Evolutionary conservation across 1,140 invertebrate species (phyloP), one percentile per base, ranked within the genome.

Genomic region (Probaryconus sp.): DNA sequence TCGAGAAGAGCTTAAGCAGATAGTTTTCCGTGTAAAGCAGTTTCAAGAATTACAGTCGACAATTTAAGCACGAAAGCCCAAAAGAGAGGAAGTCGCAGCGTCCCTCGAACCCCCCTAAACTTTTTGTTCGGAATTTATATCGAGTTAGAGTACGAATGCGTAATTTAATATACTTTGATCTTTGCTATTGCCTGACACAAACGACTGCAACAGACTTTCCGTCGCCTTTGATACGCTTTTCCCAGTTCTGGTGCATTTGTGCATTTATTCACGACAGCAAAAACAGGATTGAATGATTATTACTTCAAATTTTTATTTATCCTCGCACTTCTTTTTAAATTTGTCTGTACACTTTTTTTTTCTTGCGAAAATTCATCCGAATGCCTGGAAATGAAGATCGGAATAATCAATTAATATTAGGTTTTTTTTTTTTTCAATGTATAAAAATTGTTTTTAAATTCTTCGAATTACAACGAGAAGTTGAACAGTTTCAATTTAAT

Each of bases 151-250:
- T 9, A 30, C 6, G 37, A 20, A 55, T 42, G 26, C 37, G 17
- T 56, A 56, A 56, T 56, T 56, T 43, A 56, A 56, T 56, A 56
- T 31, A 33, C 53, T 56, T 45, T 56, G 38, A 56, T 45, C 53
- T 56, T 43, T 14, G 38, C 38, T 21, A 56, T 43, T 56, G 2
- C 13, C 10, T 2, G 13, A 4, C 10, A 35, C 28, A 45, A 43
- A 45, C 40, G 26, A 21, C 3, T 16, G 6, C 53, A 16, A n/a
- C n/a, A 5, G 30, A 43, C 30, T 50, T 24, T 13, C 1, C 30
- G 3, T 31, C 20, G 30, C 31, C 26, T 40, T 55, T 55, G 20
- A 53, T 53, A 53, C 21, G 11, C 13, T 38, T 38, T 33, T 35
- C 9, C 14, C 14, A 26, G 10, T 4, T 40, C 6, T 2, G 3